phyloP scores from a whole-genome alignment of 2,888 invertebrate genomes.

The Lissonota sp. region DNA sequence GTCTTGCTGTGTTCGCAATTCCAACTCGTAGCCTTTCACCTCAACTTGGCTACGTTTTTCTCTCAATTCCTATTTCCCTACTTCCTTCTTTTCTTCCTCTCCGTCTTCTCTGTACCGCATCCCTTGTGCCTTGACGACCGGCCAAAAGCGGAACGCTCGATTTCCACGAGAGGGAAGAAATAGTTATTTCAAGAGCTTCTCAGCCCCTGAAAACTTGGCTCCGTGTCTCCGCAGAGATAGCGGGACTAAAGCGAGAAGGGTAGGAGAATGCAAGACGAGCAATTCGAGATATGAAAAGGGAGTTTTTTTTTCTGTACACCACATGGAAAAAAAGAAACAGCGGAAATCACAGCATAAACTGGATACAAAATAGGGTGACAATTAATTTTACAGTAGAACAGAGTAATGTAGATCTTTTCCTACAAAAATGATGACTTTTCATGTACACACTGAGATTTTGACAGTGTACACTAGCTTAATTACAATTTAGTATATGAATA shows the following conservation, averaged over 20 bases:
- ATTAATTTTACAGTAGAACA: too few relatives aligned
- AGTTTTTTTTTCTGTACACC: not conserved
- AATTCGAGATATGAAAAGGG: constrained; percentile 28
- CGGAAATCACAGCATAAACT: too few relatives aligned
- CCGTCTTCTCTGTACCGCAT: constrained; percentile 15
- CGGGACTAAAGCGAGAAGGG: not conserved
- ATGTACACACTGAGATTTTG: too few relatives aligned
- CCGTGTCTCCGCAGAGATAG: too few relatives aligned
- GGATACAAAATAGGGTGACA: too few relatives aligned
- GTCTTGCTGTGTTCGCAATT: constrained; percentile 45
- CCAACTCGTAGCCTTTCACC: constrained; percentile 36
- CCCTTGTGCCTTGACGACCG: constrained; percentile 57
- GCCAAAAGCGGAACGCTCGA: constrained; percentile 56
- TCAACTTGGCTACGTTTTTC: constrained; percentile 13
- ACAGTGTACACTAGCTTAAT: too few relatives aligned
- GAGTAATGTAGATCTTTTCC: too few relatives aligned
- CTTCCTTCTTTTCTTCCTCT: constrained; percentile 9
- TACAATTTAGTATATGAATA: too few relatives aligned
- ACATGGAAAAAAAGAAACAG: too few relatives aligned
- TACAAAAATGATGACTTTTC: too few relatives aligned
- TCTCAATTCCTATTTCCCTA: constrained; percentile 25
- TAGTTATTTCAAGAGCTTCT: constrained; percentile 47
- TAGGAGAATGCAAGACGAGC: constrained; percentile 16
- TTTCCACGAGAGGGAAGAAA: constrained; percentile 50
- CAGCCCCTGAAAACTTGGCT: too few relatives aligned